A percentile compares a stretch with the other conserved stretches of the same genome.
phyloP scores from a whole-genome alignment of 2,113 vertebrate genomes.

The Corydoras sp. region DNA sequence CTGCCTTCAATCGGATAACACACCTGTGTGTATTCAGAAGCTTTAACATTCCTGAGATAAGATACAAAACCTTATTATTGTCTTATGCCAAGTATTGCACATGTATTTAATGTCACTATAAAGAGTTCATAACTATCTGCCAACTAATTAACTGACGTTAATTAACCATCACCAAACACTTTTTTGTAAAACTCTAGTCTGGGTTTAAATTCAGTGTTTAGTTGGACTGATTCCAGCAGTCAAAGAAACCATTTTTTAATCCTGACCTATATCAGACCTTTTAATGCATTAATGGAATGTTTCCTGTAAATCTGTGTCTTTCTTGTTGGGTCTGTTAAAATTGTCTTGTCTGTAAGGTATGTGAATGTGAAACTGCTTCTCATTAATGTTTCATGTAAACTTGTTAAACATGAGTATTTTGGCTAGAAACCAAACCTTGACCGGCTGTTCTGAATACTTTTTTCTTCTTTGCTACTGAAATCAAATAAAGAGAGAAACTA shows the following conservation, averaged over 20 bases:
- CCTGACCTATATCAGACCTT: background rate
- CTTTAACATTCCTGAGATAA: constrained; percentile 57
- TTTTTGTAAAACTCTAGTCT: background rate
- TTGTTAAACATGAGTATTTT: background rate
- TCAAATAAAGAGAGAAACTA: constrained; percentile 25
- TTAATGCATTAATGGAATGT: background rate
- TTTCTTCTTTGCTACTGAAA: constrained; percentile 31
- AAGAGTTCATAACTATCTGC: constrained; percentile 6
- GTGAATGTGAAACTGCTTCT: too few species aligned
- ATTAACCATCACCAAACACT: background rate
- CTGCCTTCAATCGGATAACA: constrained; percentile 27
- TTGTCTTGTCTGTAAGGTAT: background rate
- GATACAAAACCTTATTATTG: constrained; percentile 27
- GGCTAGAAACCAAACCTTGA: constrained; percentile 12
- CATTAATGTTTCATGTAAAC: too few species aligned
- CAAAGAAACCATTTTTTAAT: constrained; percentile 9
- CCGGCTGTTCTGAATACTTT: constrained; percentile 22
- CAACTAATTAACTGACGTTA: background rate
- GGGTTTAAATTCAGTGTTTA: background rate
- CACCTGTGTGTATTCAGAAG: too few species aligned
- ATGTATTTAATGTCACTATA: constrained; percentile 8
- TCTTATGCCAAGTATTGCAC: constrained; percentile 38
- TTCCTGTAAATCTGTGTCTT: constrained; percentile 25
- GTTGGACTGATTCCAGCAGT: constrained; percentile 18
- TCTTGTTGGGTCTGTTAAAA: constrained; percentile 12